A percentile compares a stretch with the other conserved stretches of the same genome.
Evolutionary conservation across 2,797 vertebrate species (phyloP).

Genomic region (Euthynnus affinis): DNA sequence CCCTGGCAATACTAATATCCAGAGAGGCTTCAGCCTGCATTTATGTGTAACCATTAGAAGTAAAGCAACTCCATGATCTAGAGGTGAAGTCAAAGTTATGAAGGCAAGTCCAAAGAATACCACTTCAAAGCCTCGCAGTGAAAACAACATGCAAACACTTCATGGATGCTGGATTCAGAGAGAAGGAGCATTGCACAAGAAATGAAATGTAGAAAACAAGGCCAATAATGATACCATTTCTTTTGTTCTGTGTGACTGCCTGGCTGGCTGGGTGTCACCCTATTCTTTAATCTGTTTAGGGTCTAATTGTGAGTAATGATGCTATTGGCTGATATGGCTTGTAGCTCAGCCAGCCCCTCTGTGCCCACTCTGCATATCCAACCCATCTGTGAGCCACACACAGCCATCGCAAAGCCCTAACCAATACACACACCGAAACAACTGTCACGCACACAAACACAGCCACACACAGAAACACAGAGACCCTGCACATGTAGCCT

Average conservation of each 20-base stretch:
- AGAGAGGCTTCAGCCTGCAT: slow-evolving; percentile 41
- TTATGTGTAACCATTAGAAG: slow-evolving; percentile 56
- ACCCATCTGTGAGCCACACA: slow-evolving; percentile 81
- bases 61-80: slow-evolving; percentile 27
- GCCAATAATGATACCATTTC: slow-evolving; percentile 40
- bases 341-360: slow-evolving; percentile 73
- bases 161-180: slow-evolving; percentile 1
- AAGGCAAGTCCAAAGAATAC: neutral
- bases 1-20: slow-evolving; percentile 45
- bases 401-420: slow-evolving; percentile 27
- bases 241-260: slow-evolving; percentile 36
- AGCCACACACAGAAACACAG: slow-evolving; percentile 1
- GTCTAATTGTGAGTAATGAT: slow-evolving; percentile 83
- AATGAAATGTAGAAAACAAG: slow-evolving; percentile 12
- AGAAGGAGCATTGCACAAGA: neutral
- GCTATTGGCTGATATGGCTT: slow-evolving; percentile 73
- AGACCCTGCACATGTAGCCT: neutral
- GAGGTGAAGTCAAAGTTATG: slow-evolving; percentile 38
- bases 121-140: slow-evolving; percentile 1
- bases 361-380: slow-evolving; percentile 79
- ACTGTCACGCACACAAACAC: slow-evolving; percentile 31
- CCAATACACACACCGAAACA: slow-evolving; percentile 46
- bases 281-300: slow-evolving; percentile 75
- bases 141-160: neutral
- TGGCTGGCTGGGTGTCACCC: slow-evolving; percentile 60